Conservation (phyloP, 2,797 vertebrate species). For the Melopsittacus undulatus region DNA sequence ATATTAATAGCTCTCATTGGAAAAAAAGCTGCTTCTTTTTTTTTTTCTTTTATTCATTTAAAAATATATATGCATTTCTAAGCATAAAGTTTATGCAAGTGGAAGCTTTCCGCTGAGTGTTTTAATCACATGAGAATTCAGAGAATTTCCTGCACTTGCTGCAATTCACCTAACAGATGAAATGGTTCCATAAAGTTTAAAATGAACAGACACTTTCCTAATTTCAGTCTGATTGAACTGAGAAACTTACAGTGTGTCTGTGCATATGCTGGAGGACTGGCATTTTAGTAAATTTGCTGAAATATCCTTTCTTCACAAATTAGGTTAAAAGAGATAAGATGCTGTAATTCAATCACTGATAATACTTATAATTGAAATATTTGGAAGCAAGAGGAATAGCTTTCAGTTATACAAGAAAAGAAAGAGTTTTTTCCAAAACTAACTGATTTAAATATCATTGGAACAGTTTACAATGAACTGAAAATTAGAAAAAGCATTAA, state of each 20-base stretch:
- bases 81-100: constrained; percentile 2
- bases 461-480: not conserved
- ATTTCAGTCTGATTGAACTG: not conserved
- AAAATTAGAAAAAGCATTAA: not conserved
- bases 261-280: not conserved
- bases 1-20: not conserved
- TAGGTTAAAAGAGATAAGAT: not conserved
- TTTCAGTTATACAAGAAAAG: not conserved
- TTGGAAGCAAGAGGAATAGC: not conserved
- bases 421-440: not conserved
- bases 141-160: not conserved
- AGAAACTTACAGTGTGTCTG: not conserved
- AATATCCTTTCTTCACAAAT: not conserved
- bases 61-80: not conserved
- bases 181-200: not conserved
- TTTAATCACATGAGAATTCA: not conserved
- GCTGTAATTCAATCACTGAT: not conserved
- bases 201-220: not conserved
- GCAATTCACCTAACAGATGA: not conserved
- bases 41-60: not conserved
- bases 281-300: not conserved
- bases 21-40: not conserved
- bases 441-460: not conserved
- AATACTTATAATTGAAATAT: not conserved
- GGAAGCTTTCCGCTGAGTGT: not conserved